Base-by-base conservation (phyloP, 2,888 invertebrate genomes). In the Mystacides longicornis region DNA sequence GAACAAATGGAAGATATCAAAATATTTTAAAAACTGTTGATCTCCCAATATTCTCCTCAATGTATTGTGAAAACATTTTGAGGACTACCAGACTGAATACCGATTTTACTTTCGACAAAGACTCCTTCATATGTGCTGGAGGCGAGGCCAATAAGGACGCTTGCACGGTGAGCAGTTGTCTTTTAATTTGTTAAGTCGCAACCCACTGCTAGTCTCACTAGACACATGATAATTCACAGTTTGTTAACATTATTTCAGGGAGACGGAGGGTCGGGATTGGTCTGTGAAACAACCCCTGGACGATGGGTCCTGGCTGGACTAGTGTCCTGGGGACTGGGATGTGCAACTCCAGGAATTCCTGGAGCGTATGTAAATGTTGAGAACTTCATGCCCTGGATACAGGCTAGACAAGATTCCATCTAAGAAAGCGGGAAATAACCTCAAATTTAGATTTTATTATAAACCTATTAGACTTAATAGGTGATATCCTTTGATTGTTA, bases 321-420 rank as follows among this genome's bases (percentile, higher is more conserved):
- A 59, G 87, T 87, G n/a, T 71, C 85, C 20, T 87, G 87, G 87
- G 87, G 87, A 0, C 81, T 87, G 37, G 84, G 83, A 48, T 87
- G 87, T 62, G 91, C 86, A 0, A 75, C 72, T 60, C 69, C 80
- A 1, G 83, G 83, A 56, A 81, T 89, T 4, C 86, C 89, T 0
- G 91, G 85, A 0, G 89, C 87, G 19, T 91, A 91, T 66, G 85
- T 87, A 20, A 88, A 87, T 65, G 77, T 91, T 2, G 81, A 81
- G 3, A 81, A 78, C 21, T 82, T 83, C 61, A 65, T 82, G 48
- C 71, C 81, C 2, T 90, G 87, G 87, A 85, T 87, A 68, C 79
- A 81, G 16, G 33, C 61, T 16, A 55, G 50, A 51, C 52, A 50
- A 50, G 9, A 27, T 27, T n/a, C n/a, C n/a, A n/a, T n/a, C n/a